These are phyloP conservation scores for Chrysaora quinquecirrha DNA, from an alignment of 30 jellyfish, hydroid and myxozoan species.

Conservation along the genomic window DNA sequence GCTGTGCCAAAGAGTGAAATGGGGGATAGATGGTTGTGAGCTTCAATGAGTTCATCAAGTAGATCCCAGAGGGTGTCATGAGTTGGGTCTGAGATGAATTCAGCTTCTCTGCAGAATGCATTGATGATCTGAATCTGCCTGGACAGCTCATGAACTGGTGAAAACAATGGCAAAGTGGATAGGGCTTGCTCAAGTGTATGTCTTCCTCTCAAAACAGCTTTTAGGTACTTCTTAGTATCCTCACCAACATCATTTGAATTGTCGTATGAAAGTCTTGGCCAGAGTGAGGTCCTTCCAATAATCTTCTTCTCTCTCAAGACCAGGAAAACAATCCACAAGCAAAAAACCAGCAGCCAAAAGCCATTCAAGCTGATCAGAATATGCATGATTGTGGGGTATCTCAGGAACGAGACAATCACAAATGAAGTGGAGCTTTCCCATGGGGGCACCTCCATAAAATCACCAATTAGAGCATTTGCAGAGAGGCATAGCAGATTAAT, in stretches of 20 bases:
- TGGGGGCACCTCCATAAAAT: constrained; percentile 92
- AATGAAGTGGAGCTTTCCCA: constrained; percentile 85
- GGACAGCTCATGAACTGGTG: constrained; percentile 96
- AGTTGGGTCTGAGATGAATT: constrained; percentile 80
- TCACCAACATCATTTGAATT: constrained; percentile 82
- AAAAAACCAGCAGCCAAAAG: constrained; percentile 64
- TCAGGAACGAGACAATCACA: constrained; percentile 89
- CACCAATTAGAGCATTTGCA: constrained; percentile 84
- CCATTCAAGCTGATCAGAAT: constrained; percentile 76
- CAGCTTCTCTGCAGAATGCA: constrained; percentile 98
- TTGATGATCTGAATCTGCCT: constrained; percentile 85
- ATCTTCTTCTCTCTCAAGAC: constrained; percentile 60
- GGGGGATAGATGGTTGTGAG: constrained; percentile 85
- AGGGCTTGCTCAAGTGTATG: constrained; percentile 83
- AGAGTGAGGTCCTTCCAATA: constrained; percentile 62
- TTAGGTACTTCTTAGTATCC: constrained; percentile 82
- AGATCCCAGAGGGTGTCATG: constrained; percentile 98
- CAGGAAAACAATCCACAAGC: constrained; percentile 73
- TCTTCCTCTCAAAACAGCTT: constrained; percentile 90
- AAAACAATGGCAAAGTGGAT: constrained; percentile 82
- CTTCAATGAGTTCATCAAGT: constrained; percentile 93
- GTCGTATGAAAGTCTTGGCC: constrained; percentile 93
- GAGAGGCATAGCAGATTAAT: constrained; percentile 66
- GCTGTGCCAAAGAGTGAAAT: constrained; percentile 93
- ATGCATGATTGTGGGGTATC: constrained; percentile 84